A percentile compares a stretch with the other conserved stretches of the same genome.
Conservation (phyloP, 1,140 invertebrate species). For the Drosophila sechellia region DNA sequence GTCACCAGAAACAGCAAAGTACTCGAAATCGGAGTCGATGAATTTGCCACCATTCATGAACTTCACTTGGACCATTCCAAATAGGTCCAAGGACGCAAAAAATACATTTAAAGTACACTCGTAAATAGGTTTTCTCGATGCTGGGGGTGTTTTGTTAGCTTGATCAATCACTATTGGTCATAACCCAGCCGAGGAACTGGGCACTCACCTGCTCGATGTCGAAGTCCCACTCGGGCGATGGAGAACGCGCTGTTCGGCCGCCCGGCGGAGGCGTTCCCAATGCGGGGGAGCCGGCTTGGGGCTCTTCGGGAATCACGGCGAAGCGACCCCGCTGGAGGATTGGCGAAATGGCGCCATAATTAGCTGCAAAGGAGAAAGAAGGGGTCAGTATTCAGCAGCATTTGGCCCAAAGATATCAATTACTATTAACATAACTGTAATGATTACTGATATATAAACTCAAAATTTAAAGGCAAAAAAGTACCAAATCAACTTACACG, state of each 20-base stretch:
- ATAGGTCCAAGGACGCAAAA: neutral
- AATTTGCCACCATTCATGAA: neutral
- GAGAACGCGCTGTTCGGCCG: slow-evolving; percentile 63
- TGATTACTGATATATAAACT: neutral
- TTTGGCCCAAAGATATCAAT: neutral
- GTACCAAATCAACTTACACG: slow-evolving; percentile 61
- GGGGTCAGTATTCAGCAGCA: slow-evolving; percentile 8
- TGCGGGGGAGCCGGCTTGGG: slow-evolving; percentile 78
- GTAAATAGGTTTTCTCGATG: neutral
- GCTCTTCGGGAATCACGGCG: slow-evolving; percentile 84
- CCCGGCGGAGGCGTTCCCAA: slow-evolving; percentile 65
- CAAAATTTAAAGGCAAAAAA: no score
- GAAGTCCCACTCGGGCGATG: slow-evolving; percentile 84
- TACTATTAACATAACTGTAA: neutral
- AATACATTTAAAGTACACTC: neutral
- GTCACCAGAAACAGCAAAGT: slow-evolving; percentile 33
- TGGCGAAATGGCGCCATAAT: slow-evolving; percentile 84
- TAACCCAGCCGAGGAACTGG: neutral
- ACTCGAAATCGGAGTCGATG: neutral
- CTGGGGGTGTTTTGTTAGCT: no score
- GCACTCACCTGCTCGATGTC: slow-evolving; percentile 83
- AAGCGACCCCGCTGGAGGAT: slow-evolving; percentile 83
- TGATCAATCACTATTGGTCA: no score
- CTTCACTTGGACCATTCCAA: neutral
- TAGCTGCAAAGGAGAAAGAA: slow-evolving; percentile 53